Evolutionary conservation across 2,888 invertebrate genomes (phyloP).

Genomic region (Norana najaformis): DNA sequence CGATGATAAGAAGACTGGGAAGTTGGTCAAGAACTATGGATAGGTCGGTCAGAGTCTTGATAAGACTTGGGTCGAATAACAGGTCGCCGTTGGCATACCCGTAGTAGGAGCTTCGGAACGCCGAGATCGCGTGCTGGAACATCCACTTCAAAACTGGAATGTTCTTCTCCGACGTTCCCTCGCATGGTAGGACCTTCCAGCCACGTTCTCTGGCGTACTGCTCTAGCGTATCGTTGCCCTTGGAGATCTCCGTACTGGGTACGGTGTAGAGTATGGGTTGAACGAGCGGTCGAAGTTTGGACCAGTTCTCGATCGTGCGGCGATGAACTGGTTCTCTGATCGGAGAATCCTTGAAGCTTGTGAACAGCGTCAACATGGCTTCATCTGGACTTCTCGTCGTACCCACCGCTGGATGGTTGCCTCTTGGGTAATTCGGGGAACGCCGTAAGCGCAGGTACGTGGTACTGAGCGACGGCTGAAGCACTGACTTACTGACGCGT

Average conservation of each 20-base stretch:
- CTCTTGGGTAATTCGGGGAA: background rate
- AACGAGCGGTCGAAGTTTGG: background rate
- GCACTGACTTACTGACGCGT: background rate
- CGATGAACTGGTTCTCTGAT: background rate
- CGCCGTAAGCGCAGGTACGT: background rate
- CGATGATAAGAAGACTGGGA: background rate
- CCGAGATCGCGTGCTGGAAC: constrained; percentile 49
- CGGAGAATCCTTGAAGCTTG: background rate
- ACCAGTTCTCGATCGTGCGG: constrained; percentile 20
- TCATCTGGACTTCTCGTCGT: background rate
- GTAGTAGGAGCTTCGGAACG: constrained; percentile 49
- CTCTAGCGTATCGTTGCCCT: background rate
- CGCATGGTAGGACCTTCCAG: constrained; percentile 33
- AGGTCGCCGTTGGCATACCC: constrained; percentile 54
- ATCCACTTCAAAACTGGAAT: constrained; percentile 52
- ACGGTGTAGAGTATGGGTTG: constrained; percentile 9
- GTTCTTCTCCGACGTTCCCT: constrained; percentile 21
- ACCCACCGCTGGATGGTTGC: background rate
- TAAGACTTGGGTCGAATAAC: constrained; percentile 46
- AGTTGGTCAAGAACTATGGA: background rate
- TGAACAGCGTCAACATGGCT: constrained; percentile 9
- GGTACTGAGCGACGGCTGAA: background rate
- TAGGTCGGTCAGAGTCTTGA: constrained; percentile 31
- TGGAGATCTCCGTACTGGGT: background rate
- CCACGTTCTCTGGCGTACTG: constrained; percentile 27